These are phyloP conservation scores for Drosophila ohnishii DNA, from an alignment of 1,140 invertebrate species.

Conservation along the genomic window DNA sequence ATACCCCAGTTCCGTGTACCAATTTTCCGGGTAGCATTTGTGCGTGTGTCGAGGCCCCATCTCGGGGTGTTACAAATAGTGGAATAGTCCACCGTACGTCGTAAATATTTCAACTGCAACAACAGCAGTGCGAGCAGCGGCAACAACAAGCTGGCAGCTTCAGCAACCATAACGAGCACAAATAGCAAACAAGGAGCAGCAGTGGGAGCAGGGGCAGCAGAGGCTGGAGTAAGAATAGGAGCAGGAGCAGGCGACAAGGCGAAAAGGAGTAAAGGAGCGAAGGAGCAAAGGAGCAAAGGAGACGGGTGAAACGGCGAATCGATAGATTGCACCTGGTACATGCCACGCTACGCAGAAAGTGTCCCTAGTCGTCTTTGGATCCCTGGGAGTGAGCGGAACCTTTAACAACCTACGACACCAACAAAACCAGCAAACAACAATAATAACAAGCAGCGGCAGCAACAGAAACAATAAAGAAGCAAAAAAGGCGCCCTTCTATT, in stretches of 20 bases:
- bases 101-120: slow-evolving; percentile 81
- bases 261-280: slow-evolving; percentile 19
- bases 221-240: slow-evolving; percentile 2
- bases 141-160: slow-evolving; percentile 46
- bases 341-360: slow-evolving; percentile 67
- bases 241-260: slow-evolving; percentile 11
- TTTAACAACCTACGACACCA: slow-evolving; percentile 61
- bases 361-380: slow-evolving; percentile 56
- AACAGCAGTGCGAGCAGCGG: slow-evolving; percentile 59
- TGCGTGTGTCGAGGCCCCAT: slow-evolving; percentile 67
- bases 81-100: slow-evolving; percentile 80
- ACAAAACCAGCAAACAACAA: slow-evolving; percentile 56
- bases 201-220: slow-evolving; percentile 1
- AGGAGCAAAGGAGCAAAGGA: not conserved
- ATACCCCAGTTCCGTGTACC: slow-evolving; percentile 14
- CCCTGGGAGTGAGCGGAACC: slow-evolving; percentile 36
- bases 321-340: slow-evolving; percentile 80
- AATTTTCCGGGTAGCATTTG: slow-evolving; percentile 62
- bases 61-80: slow-evolving; percentile 73
- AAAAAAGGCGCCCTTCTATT: slow-evolving; percentile 28
- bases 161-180: slow-evolving; percentile 71
- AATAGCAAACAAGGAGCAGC: slow-evolving; percentile 69
- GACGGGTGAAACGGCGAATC: slow-evolving; percentile 55
- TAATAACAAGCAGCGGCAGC: slow-evolving; percentile 44
- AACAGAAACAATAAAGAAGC: slow-evolving; percentile 54